Evolutionary conservation across 2,888 invertebrate genomes (phyloP).

Genomic region (Caenorhabditis wallacei): DNA sequence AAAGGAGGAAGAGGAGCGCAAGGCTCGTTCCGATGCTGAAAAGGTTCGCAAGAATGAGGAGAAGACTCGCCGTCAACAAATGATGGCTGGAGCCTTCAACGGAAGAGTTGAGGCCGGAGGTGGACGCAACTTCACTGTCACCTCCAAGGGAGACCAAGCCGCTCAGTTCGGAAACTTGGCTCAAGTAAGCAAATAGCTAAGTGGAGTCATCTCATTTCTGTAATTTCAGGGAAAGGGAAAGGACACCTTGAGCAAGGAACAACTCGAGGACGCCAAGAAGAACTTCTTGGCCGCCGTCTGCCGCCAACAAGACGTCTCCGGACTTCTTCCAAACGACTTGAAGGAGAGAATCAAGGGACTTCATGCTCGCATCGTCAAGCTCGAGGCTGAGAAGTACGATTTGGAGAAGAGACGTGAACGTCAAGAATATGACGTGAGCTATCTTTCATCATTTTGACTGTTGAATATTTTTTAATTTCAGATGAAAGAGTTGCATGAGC

Average conservation of each 20-base stretch:
- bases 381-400: conserved; percentile 83
- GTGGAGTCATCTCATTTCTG: not conserved
- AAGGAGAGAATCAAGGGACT: conserved; percentile 82
- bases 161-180: conserved; percentile 77
- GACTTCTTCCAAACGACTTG: conserved; percentile 82
- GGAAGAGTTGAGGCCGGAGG: conserved; percentile 71
- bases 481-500: conserved; percentile 82
- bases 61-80: conserved; percentile 81
- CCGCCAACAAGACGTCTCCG: conserved; percentile 79
- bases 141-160: conserved; percentile 75
- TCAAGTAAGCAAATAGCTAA: conserved; percentile 29
- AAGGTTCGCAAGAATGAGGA: conserved; percentile 83
- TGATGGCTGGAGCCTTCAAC: conserved; percentile 83
- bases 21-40: conserved; percentile 77
- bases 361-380: conserved; percentile 82
- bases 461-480: conserved; percentile 56
- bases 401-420: conserved; percentile 83
- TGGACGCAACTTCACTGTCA: conserved; percentile 80
- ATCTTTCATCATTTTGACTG: not conserved
- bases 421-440: conserved; percentile 82
- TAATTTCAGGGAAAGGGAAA: conserved; percentile 51
- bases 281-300: conserved; percentile 80
- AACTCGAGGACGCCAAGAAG: conserved; percentile 80
- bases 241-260: conserved; percentile 74
- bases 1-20: conserved; percentile 80